Conservation (phyloP, 2,888 invertebrate species). For the Dione vanillae region DNA sequence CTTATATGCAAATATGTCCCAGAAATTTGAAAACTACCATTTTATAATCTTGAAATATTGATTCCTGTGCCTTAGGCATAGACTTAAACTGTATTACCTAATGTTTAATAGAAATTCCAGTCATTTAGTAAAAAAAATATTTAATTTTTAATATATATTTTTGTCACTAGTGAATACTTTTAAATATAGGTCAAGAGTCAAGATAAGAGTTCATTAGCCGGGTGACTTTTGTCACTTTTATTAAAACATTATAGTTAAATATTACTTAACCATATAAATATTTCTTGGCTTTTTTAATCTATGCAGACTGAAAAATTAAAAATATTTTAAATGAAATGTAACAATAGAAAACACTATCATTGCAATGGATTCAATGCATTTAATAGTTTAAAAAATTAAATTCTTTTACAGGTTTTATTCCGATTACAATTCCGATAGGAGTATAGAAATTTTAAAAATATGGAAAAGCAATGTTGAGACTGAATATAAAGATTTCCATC, state of each 20-base stretch:
- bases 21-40: constrained; percentile 2
- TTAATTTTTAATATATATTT: no score
- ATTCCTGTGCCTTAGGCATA: not conserved
- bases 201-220: constrained; percentile 12
- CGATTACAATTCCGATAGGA: constrained; percentile 89
- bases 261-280: no score
- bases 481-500: constrained; percentile 89
- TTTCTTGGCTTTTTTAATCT: not conserved
- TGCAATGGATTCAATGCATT: no score
- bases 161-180: not conserved
- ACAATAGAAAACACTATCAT: no score
- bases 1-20: not conserved
- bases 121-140: no score
- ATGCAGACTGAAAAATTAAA: no score
- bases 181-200: not conserved
- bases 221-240: not conserved
- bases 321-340: no score
- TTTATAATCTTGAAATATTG: not conserved
- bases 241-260: not conserved
- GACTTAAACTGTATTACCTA: not conserved
- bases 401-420: constrained; percentile 5
- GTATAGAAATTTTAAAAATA: constrained; percentile 87
- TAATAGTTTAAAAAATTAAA: not conserved
- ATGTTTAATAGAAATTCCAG: no score
- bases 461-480: constrained; percentile 87